Evolutionary conservation across 2,113 vertebrate species (phyloP), one percentile per base, ranked within the genome.

Genomic region (Protobothrops mucrosquamatus): DNA sequence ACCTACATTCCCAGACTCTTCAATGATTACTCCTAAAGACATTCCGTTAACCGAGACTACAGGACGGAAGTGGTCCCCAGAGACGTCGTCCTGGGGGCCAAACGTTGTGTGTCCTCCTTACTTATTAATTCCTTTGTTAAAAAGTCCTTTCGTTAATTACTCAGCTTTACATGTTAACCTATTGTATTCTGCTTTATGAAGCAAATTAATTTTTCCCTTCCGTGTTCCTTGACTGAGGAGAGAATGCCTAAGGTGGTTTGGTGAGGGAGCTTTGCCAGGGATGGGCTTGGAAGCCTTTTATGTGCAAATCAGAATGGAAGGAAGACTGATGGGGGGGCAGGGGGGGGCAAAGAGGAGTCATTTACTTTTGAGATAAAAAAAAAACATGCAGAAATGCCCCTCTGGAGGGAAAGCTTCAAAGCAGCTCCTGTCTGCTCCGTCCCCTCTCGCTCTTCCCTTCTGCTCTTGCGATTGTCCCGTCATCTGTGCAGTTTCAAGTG

Each of bases 311-410:
- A 91, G 52, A 85, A 23, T 10, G 74, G 34, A 56, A 43, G 74
- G 46, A 4, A 56, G 52, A 29, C 34, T 56, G 29, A 0, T 0
- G 23, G 10, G n/a, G 51, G 1, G 46, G 4, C 39, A 43, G 43
- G 10, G 15, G 39, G 10, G 20, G 43, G 0, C 15, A 8, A 34
- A 24, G 29, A 54, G 29, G 39, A 55, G 14, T 34, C 9, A 10
- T 6, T 91, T 88, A 64, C 94, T 92, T 64, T 52, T 48, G 46
- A 89, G 93, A 14, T 89, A 52, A 89, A 89, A 48, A 48, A 46
- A 9, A 57, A 24, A 93, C 9, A 5, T 88, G 69, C 56, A 54
- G 51, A 89, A 54, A 51, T 20, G 9, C 43, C 11, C 54, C 89
- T 34, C 57, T 56, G 89, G 90, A 57, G 46, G 26, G 48, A 29